Evolutionary conservation across 2,113 vertebrate species (phyloP).

Genomic region (Channa maculata): DNA sequence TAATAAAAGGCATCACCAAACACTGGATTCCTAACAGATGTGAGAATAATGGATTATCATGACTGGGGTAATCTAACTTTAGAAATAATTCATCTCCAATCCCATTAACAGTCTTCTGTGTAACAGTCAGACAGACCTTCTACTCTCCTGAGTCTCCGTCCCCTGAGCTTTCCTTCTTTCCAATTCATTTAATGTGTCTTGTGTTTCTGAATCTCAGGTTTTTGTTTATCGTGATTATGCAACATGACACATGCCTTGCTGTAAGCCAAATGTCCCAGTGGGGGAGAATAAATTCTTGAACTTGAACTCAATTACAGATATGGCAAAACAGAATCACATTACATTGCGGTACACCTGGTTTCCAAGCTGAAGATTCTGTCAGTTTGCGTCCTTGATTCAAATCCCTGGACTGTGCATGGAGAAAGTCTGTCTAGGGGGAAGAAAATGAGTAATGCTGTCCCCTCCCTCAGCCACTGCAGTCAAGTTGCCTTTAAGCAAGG

Average conservation of each 20-base stretch:
- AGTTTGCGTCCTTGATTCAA: constrained; percentile 34
- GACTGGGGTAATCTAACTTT: neutral
- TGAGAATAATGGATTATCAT: neutral
- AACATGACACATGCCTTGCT: constrained; percentile 25
- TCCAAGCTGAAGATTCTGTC: constrained; percentile 30
- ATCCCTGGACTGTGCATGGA: constrained; percentile 22
- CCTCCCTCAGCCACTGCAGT: constrained; percentile 9
- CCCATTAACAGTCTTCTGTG: constrained; percentile 6
- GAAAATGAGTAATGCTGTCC: constrained; percentile 26
- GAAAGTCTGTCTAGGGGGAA: constrained; percentile 11
- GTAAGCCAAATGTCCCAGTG: constrained; percentile 2
- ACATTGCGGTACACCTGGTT: constrained; percentile 47
- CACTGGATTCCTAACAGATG: neutral
- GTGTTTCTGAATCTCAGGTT: constrained; percentile 17
- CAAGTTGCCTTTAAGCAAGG: constrained; percentile 35
- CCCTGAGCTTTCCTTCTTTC: neutral
- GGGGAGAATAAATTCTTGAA: constrained; percentile 33
- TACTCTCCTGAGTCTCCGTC: neutral
- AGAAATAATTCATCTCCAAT: constrained; percentile 5
- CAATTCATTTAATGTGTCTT: constrained; percentile 9
- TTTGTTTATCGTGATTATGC: constrained; percentile 37
- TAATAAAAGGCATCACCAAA: too few species aligned
- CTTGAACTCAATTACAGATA: constrained; percentile 55
- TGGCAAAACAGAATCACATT: constrained; percentile 35
- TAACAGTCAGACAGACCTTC: neutral